Evolutionary conservation across 2,888 invertebrate genomes (phyloP).

Genomic region (Rhabditoides inermis): DNA sequence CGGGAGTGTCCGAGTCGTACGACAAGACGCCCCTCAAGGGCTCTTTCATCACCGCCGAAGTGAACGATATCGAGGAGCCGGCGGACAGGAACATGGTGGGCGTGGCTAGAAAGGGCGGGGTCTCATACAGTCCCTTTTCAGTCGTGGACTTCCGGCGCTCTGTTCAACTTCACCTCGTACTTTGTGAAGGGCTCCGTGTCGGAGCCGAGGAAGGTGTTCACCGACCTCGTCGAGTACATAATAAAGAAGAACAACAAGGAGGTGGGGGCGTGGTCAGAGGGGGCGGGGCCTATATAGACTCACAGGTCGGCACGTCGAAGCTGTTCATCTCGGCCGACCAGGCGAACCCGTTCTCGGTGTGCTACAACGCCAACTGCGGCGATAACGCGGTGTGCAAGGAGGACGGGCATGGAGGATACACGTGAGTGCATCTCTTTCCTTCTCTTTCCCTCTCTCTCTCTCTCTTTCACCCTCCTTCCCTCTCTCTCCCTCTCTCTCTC

Average conservation of each 20-base stretch:
- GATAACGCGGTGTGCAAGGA: constrained; percentile 32
- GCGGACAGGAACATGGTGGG: constrained; percentile 15
- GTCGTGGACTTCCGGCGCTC: constrained; percentile 37
- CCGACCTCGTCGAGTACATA: constrained; percentile 34
- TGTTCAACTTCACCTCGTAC: constrained; percentile 43
- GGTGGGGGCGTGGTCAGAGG: constrained; percentile 9
- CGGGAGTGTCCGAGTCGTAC: constrained; percentile 28
- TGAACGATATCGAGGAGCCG: constrained; percentile 35
- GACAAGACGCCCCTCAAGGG: constrained; percentile 30
- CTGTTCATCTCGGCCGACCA: constrained; percentile 43
- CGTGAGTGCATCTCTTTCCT: constrained; percentile 2
- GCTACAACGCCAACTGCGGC: constrained; percentile 37
- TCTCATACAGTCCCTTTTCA: constrained; percentile 2
- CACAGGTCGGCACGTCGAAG: constrained; percentile 32
- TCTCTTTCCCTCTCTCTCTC: no score
- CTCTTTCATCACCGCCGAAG: constrained; percentile 27
- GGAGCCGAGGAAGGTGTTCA: constrained; percentile 29
- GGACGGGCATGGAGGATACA: constrained; percentile 21
- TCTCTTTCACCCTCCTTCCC: no score
- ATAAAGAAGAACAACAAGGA: constrained; percentile 30
- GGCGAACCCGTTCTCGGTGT: constrained; percentile 37
- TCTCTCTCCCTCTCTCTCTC: no score
- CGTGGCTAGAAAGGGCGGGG: not conserved
- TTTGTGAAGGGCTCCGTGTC: constrained; percentile 32
- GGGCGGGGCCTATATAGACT: not conserved